These are phyloP conservation scores for Hecatera dysodea DNA, from an alignment of 2,888 invertebrate species.

Conservation along the genomic window DNA sequence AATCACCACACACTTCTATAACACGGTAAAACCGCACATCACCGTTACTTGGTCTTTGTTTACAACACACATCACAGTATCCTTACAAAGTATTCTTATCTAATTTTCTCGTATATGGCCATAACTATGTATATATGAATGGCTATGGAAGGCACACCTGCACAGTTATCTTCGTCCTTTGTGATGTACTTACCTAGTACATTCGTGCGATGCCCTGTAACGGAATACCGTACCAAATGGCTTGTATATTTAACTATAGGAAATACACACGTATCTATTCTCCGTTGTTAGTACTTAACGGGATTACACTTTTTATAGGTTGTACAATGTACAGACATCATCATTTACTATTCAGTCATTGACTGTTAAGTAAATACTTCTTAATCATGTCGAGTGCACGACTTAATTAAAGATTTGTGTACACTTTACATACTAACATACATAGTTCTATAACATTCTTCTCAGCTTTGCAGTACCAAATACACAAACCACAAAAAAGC, in stretches of 20 bases:
- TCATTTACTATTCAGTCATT: slow-evolving; percentile 42
- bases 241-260: slow-evolving; percentile 30
- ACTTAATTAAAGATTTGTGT: background rate
- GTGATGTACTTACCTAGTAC: too few species aligned
- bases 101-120: slow-evolving; percentile 43
- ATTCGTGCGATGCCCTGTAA: slow-evolving; percentile 54
- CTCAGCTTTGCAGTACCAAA: background rate
- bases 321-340: slow-evolving; percentile 19
- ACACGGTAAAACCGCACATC: background rate
- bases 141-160: slow-evolving; percentile 51
- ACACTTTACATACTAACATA: too few species aligned
- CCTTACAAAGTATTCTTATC: slow-evolving; percentile 32
- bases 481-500: background rate
- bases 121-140: slow-evolving; percentile 47
- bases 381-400: background rate
- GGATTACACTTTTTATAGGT: slow-evolving; percentile 53
- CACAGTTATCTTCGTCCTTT: slow-evolving; percentile 36
- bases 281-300: slow-evolving; percentile 60
- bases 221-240: slow-evolving; percentile 52
- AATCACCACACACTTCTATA: slow-evolving; percentile 13
- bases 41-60: slow-evolving; percentile 21
- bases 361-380: slow-evolving; percentile 23
- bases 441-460: background rate
- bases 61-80: slow-evolving; percentile 3
- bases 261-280: slow-evolving; percentile 27